Conservation (phyloP, 2,888 invertebrate genomes). For the Strigamia crassipes region DNA sequence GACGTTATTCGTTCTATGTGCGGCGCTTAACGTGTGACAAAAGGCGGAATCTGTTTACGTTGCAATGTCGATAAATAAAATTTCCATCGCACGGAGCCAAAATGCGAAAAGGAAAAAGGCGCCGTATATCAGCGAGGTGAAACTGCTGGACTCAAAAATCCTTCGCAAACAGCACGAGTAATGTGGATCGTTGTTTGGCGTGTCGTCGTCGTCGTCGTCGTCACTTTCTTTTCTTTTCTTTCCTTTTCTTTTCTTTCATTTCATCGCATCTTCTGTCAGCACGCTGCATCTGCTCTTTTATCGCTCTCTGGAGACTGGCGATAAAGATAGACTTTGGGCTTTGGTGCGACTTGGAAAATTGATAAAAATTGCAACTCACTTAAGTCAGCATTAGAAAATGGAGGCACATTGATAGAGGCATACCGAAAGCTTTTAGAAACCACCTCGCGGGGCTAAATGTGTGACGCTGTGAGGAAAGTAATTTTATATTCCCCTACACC, state of each 20-base stretch:
- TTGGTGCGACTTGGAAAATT: constrained; percentile 35
- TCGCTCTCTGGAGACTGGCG: constrained; percentile 41
- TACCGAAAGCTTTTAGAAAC: constrained; percentile 34
- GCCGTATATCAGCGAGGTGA: background rate
- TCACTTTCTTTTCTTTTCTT: background rate
- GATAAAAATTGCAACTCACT: constrained; percentile 44
- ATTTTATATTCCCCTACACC: constrained; percentile 21
- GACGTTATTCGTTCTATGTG: background rate
- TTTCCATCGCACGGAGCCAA: background rate
- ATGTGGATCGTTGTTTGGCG: constrained; percentile 27
- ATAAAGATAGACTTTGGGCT: constrained; percentile 36
- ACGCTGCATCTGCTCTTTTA: constrained; percentile 28
- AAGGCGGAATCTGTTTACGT: constrained; percentile 31
- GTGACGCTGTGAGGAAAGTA: background rate
- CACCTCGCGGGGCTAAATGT: constrained; percentile 1
- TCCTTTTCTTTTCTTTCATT: constrained; percentile 18
- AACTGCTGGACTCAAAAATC: constrained; percentile 25
- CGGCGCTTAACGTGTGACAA: constrained; percentile 22
- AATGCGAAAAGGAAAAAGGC: background rate
- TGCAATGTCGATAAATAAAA: constrained; percentile 35
- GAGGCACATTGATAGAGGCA: constrained; percentile 24
- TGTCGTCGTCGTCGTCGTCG: background rate
- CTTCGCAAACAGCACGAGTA: background rate
- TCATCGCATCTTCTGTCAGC: constrained; percentile 20
- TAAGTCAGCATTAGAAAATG: constrained; percentile 45